Evolutionary conservation across 2,888 invertebrate species (phyloP), one percentile per base, ranked within the genome.

Genomic region (Drosophila anomalata): DNA sequence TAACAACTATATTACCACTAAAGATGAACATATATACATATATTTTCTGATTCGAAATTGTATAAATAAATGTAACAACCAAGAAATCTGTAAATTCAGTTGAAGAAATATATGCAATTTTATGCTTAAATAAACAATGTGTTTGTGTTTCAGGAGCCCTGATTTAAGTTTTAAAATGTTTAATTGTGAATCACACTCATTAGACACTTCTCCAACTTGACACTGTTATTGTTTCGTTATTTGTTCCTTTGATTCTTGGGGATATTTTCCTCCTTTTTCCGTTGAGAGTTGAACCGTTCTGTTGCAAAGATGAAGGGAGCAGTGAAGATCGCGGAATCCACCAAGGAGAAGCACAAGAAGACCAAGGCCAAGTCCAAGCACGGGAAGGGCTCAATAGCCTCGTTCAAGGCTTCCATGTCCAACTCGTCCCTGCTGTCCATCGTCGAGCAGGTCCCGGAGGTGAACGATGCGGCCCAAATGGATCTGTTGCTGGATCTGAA

Each of bases 401-500:
- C n/a, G 17, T 20, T 22, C 22, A 47, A 24, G 39, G 1, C 47
- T 0, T 47, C 55, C 31, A 2, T 2, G 12, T 39, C 51, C 1
- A 2, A 9, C 6, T 0, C n/a, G 14, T 0, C 5, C 1, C 0
- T 22, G 9, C 20, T 14, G 2, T 36, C n/a, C n/a, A 14, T 42
- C 2, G n/a, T 48, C 17, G 5, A 8, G 1, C 31, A 4, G 0
- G 75, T 85, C 5, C 41, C 47, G 0, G 70, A 77, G 26, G 51
- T 70, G 0, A 2, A 77, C 2, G 74, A 75, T 0, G 88, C 82
- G 8, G 87, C 78, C 0, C 79, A 90, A 22, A 51, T 90, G 20
- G 84, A 91, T 77, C 78, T 90, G 20, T 39, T 80, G 20, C 17
- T 47, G 0, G 91, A 90, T 72, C 65, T 91, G 5, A 62, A 90